Conservation (phyloP, 1,140 invertebrate species). For the Monomorium pharaonis region DNA sequence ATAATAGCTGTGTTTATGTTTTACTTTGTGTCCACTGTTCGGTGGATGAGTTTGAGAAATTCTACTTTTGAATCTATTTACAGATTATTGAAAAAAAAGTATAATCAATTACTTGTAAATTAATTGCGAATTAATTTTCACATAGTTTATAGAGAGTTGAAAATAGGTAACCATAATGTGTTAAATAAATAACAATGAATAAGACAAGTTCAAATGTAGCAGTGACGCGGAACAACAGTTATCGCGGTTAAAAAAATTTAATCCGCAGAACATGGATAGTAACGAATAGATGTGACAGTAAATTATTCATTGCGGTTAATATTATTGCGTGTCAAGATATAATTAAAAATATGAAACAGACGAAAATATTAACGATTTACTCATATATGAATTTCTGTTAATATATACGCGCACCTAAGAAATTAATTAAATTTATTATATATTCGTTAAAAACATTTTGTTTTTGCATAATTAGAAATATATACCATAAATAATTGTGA, state of each 20-base stretch:
- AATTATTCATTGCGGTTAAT: conserved; percentile 49
- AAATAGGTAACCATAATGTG: conserved; percentile 17
- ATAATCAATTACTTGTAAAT: background rate
- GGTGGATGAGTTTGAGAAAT: background rate
- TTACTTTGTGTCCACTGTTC: background rate
- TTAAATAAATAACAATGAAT: conserved; percentile 24
- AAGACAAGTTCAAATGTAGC: conserved; percentile 20
- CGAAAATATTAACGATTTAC: background rate
- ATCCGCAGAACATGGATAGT: conserved; percentile 39
- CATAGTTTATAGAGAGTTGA: background rate
- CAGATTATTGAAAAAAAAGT: background rate
- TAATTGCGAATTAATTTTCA: conserved; percentile 18
- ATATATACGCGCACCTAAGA: background rate
- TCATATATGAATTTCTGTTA: background rate
- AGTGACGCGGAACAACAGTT: conserved; percentile 30
- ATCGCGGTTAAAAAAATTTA: conserved; percentile 19
- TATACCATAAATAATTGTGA: background rate
- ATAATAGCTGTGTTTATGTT: background rate
- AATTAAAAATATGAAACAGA: background rate
- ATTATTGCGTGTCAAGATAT: background rate
- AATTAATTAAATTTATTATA: background rate
- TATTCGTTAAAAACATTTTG: background rate
- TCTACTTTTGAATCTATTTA: background rate
- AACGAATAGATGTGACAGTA: conserved; percentile 28
- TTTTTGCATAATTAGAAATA: background rate